These are phyloP conservation scores for Gandaritis pyraliata DNA, from an alignment of 2,888 invertebrate species.

Conservation along the genomic window DNA sequence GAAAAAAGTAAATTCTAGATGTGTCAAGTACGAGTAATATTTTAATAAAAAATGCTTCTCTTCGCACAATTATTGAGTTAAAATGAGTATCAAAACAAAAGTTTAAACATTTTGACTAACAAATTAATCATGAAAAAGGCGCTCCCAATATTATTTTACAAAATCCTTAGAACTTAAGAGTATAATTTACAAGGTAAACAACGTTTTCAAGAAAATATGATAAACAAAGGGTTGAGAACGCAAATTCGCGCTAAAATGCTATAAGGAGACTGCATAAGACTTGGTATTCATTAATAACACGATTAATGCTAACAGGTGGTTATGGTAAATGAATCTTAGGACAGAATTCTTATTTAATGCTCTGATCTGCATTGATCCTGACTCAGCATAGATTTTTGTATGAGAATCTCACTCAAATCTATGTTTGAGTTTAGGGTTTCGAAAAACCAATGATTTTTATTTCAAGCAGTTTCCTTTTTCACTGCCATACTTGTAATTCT, in stretches of 20 bases:
- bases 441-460: background rate
- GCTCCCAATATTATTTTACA: constrained; percentile 5
- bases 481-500: too few relatives aligned
- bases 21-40: too few relatives aligned
- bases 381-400: too few relatives aligned
- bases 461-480: too few relatives aligned
- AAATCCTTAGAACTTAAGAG: background rate
- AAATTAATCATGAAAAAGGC: background rate
- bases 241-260: constrained; percentile 12
- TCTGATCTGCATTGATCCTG: too few relatives aligned
- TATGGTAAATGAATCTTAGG: constrained; percentile 3
- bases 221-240: constrained; percentile 8
- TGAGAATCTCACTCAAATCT: too few relatives aligned
- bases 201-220: constrained; percentile 4
- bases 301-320: constrained; percentile 24
- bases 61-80: background rate
- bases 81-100: background rate
- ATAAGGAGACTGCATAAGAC: constrained; percentile 4
- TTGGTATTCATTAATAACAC: constrained; percentile 12
- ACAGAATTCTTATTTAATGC: too few relatives aligned
- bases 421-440: background rate
- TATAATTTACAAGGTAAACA: constrained; percentile 11
- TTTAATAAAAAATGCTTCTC: too few relatives aligned
- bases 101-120: background rate
- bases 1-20: background rate